Evolutionary conservation across 2,888 invertebrate species (phyloP).

Genomic region (Scrobipalpa costella): DNA sequence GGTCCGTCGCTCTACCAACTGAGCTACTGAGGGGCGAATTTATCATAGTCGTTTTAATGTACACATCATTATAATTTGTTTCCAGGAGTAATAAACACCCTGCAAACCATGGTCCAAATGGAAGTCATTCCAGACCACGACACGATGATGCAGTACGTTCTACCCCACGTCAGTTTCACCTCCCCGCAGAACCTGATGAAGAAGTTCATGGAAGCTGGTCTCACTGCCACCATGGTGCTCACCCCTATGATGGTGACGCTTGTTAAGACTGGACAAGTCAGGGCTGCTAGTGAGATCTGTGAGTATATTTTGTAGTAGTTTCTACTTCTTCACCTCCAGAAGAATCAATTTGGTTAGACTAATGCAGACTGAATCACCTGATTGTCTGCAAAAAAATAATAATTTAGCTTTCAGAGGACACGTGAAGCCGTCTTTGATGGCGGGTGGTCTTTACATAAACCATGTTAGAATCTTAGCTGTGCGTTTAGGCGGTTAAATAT

Average conservation of each 20-base stretch:
- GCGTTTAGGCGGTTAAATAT: no score
- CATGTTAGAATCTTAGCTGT: no score
- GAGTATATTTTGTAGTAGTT: conserved; percentile 43
- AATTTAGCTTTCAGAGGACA: no score
- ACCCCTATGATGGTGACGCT: conserved; percentile 75
- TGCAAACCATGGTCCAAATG: conserved; percentile 78
- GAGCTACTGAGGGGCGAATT: no score
- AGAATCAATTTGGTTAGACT: no score
- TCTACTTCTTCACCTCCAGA: neutral
- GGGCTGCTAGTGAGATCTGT: conserved; percentile 75
- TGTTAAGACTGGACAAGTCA: conserved; percentile 65
- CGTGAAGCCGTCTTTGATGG: no score
- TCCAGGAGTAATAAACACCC: conserved; percentile 76
- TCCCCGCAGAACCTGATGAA: conserved; percentile 74
- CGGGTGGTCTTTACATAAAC: no score
- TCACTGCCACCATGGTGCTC: conserved; percentile 58
- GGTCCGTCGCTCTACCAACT: no score
- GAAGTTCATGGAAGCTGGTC: conserved; percentile 70
- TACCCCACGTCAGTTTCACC: conserved; percentile 78
- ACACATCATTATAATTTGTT: conserved; percentile 23
- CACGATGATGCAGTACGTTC: conserved; percentile 77
- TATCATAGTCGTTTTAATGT: no score
- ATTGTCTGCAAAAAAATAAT: no score
- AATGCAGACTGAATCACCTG: no score
- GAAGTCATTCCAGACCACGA: conserved; percentile 80